phyloP scores from a whole-genome alignment of 2,113 vertebrate genomes.

The Pterocles orientalis region DNA sequence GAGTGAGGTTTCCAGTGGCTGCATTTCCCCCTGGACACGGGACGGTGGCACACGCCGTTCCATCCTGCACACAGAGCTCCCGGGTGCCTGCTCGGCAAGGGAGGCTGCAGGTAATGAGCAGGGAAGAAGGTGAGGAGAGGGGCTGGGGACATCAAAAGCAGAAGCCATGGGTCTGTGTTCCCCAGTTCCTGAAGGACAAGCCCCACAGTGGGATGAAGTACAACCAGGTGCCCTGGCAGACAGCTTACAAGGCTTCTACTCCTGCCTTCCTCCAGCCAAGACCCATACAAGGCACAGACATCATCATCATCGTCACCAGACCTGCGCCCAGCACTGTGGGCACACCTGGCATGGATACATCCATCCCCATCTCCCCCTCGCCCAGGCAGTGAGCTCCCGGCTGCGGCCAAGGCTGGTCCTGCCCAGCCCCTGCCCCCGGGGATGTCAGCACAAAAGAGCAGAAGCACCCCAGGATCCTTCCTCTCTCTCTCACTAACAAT shows the following conservation, averaged over 20 bases:
- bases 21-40: neutral
- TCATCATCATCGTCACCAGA: neutral
- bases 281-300: neutral
- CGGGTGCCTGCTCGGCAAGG: neutral
- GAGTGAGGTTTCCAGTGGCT: fast-evolving
- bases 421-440: neutral
- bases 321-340: fast-evolving
- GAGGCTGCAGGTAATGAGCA: fast-evolving
- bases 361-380: neutral
- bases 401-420: neutral
- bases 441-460: neutral
- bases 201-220: neutral
- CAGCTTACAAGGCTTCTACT: neutral
- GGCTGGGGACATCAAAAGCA: neutral
- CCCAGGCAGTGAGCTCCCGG: neutral
- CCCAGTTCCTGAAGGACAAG: neutral
- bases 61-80: fast-evolving
- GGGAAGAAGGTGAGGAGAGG: neutral
- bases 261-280: neutral
- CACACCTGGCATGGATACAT: neutral
- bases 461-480: neutral
- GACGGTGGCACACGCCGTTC: fast-evolving
- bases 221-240: neutral
- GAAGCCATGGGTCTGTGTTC: neutral
- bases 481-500: neutral